These are phyloP conservation scores for Papilio polyxenes DNA, from an alignment of 1,140 invertebrate species.

Conservation along the genomic window DNA sequence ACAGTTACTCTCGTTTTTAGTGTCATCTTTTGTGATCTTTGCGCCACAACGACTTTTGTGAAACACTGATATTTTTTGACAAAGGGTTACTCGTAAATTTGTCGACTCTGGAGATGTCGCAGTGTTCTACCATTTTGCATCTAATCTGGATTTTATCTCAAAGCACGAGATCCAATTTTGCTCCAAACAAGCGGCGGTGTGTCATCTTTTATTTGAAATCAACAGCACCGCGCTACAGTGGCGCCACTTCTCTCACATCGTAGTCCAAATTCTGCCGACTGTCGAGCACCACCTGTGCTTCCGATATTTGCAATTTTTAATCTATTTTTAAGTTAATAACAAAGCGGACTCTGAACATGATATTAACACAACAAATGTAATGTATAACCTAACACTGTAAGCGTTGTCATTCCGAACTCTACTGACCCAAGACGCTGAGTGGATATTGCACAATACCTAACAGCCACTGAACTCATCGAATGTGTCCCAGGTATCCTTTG, in stretches of 20 bases:
- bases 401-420: conserved; percentile 42
- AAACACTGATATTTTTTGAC: neutral
- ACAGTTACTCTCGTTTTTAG: neutral
- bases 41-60: neutral
- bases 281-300: conserved; percentile 77
- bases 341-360: conserved; percentile 56
- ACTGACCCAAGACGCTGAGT: conserved; percentile 49
- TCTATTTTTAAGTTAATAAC: conserved; percentile 68
- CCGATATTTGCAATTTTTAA: conserved; percentile 75
- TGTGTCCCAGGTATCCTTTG: conserved; percentile 43
- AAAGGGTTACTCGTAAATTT: neutral
- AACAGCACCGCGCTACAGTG: conserved; percentile 57
- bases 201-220: conserved; percentile 47
- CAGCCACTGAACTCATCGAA: conserved; percentile 51
- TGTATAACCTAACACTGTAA: conserved; percentile 51
- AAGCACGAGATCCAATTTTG: conserved; percentile 39
- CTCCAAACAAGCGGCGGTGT: conserved; percentile 55
- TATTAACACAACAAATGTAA: conserved; percentile 54
- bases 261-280: conserved; percentile 75
- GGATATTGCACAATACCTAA: conserved; percentile 50
- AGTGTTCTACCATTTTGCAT: conserved; percentile 6
- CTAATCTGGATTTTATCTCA: neutral
- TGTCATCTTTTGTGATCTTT: neutral
- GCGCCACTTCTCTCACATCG: conserved; percentile 65
- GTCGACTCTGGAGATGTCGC: conserved; percentile 19